Base-by-base conservation (phyloP, 2,888 invertebrate species). In the Drepanosiphum platanoidis region DNA sequence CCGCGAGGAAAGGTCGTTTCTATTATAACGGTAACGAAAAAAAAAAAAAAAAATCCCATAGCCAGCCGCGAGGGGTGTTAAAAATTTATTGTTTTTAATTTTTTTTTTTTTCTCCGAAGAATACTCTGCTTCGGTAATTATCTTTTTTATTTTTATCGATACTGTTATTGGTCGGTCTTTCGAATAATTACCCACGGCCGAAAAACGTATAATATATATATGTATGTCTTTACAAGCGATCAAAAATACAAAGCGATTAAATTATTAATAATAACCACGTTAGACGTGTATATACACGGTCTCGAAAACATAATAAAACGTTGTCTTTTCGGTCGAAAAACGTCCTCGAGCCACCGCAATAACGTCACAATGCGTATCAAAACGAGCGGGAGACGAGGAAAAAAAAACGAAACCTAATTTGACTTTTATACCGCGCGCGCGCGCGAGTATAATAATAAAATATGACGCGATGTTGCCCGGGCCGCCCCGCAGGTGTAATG, bases 31-130 rank as follows among this genome's bases (percentile, higher is more conserved):
- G 81, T 46, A 18, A n/a, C n/a, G n/a, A n/a, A n/a, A n/a, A n/a
- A n/a, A n/a, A n/a, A n/a, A n/a, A 66, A 46, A 74, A 79, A 82
- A 82, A 71, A 58, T 39, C 42, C 34, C 3, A 46, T 34, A 46
- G 64, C 75, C n/a, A 32, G 84, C 75, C 75, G 68, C 77, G 9
- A 75, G 84, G 84, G 77, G 75, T 84, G 84, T 84, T 84, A 84
- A 84, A 84, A 75, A 84, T 84, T 84, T 84, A 84, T 84, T 77
- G 77, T 75, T 84, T 84, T 84, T 84, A 52, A 66, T 68, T 84
- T 68, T 71, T 83, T 34, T 83, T 30, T 74, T 68, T 46, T 78
- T 42, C 18, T n/a, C 34, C 9, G 30, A 18, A 13, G 22, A 66
- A 52, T 58, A 75, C 15, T 46, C 39, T 0, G 75, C 46, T 52